A percentile compares a stretch with the other conserved stretches of the same genome.
These are phyloP conservation scores for Orientallactaga sibirica DNA, from an alignment of 2,797 vertebrate genomes.

Conservation along the genomic window DNA sequence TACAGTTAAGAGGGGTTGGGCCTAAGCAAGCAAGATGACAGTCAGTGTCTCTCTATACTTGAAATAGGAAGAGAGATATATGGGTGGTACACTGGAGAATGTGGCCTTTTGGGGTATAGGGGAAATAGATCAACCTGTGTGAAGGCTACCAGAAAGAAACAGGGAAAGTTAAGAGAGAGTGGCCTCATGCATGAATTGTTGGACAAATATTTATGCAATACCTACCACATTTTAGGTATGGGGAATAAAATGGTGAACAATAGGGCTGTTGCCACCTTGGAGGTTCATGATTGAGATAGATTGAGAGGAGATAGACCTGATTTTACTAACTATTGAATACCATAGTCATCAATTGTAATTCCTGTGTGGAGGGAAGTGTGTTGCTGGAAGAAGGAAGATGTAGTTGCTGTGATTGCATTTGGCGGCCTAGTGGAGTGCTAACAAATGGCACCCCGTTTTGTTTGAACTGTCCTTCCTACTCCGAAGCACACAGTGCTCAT, in stretches of 20 bases:
- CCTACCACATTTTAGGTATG: neutral
- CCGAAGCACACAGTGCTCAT: constrained; percentile 15
- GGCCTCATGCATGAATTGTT: neutral
- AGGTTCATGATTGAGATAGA: neutral
- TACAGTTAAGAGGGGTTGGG: constrained; percentile 21
- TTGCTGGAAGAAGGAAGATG: constrained; percentile 23
- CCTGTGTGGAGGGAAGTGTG: neutral
- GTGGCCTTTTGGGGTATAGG: neutral
- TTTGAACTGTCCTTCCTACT: neutral
- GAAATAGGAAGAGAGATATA: constrained; percentile 41
- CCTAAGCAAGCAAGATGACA: constrained; percentile 12
- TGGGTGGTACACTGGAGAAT: neutral
- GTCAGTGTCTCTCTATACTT: constrained; percentile 13
- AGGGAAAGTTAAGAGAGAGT: neutral
- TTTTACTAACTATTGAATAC: constrained; percentile 29
- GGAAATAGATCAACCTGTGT: neutral
- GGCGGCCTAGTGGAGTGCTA: neutral
- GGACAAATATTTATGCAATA: constrained; percentile 34
- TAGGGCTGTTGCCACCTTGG: neutral
- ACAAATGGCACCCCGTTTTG: constrained; percentile 7
- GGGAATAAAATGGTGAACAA: neutral
- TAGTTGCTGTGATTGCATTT: neutral
- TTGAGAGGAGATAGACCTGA: neutral
- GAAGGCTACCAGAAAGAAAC: constrained; percentile 5
- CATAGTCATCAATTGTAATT: neutral